Evolutionary conservation across 2,113 vertebrate genomes (phyloP).

Genomic region (Syrrhaptes paradoxus): DNA sequence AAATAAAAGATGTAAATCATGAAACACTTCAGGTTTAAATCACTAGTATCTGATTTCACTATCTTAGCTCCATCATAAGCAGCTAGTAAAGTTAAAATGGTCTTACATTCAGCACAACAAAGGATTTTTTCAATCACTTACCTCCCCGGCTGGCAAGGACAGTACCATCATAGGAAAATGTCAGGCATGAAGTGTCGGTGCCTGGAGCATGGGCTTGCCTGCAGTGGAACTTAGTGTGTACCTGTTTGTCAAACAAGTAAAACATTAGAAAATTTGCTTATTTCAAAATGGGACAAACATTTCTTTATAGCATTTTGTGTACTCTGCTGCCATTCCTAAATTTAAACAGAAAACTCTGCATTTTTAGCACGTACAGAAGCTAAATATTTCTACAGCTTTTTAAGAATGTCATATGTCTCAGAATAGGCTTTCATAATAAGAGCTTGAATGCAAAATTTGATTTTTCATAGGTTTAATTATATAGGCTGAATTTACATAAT

Average conservation of each 20-base stretch:
- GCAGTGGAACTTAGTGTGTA: slow-evolving; percentile 97
- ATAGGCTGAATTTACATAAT: background rate
- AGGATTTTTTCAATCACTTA: slow-evolving; percentile 63
- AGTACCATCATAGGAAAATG: slow-evolving; percentile 91
- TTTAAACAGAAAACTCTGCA: background rate
- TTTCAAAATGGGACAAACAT: background rate
- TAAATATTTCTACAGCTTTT: background rate
- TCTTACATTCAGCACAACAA: background rate
- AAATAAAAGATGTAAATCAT: background rate
- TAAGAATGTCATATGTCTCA: background rate
- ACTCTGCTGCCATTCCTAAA: background rate
- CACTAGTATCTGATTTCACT: background rate
- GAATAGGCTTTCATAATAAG: background rate
- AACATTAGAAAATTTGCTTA: background rate
- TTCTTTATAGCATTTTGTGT: background rate
- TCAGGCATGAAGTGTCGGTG: slow-evolving; percentile 88
- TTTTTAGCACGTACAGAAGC: background rate
- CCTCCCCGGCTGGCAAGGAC: slow-evolving; percentile 93
- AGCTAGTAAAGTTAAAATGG: background rate
- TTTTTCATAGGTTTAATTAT: background rate
- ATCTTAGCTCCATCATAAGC: background rate
- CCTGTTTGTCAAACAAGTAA: slow-evolving; percentile 75
- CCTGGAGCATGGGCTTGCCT: slow-evolving; percentile 89
- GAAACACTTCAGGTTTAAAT: background rate
- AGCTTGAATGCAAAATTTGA: background rate